Base-by-base conservation (phyloP, 2,888 invertebrate genomes). In the Hedychridium roseum region DNA sequence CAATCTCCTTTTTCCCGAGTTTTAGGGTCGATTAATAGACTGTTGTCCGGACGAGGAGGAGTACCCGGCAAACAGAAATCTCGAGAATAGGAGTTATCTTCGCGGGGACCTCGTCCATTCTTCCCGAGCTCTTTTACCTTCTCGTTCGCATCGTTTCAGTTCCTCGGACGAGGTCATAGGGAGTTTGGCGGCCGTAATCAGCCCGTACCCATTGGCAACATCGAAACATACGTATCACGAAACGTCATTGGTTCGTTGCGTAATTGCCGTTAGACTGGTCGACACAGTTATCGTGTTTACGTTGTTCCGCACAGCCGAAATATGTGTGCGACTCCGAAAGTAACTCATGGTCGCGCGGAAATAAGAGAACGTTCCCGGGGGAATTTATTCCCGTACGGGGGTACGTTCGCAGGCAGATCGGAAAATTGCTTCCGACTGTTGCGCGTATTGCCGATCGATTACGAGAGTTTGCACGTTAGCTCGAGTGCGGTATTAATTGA, bases 401-500 rank as follows among this genome's bases (percentile, higher is more conserved):
- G 2, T 14, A 31, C 14, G 37, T 27, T 7, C 15, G 20, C n/a
- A n/a, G n/a, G n/a, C n/a, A n/a, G n/a, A n/a, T n/a, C n/a, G n/a
- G n/a, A n/a, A n/a, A n/a, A n/a, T n/a, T n/a, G n/a, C n/a, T n/a
- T n/a, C n/a, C n/a, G n/a, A n/a, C n/a, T n/a, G n/a, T n/a, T n/a
- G n/a, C n/a, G n/a, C n/a, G n/a, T n/a, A n/a, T n/a, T n/a, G n/a
- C n/a, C n/a, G n/a, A n/a, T n/a, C n/a, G n/a, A n/a, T n/a, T n/a
- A 11, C 17, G n/a, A 31, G 6, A 9, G 21, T 21, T 7, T 9
- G 17, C 9, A 21, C 18, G n/a, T 36, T 27, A 37, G 38, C 50
- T 54, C 43, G 31, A 27, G 37, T 40, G n/a, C 31, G 11, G 26
- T 39, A 56, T 43, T 56, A 55, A 50, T 47, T 50, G 51, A 38